A percentile compares a stretch with the other conserved stretches of the same genome.
Conservation (phyloP, 2,113 vertebrate genomes). For the Chloebia gouldiae region DNA sequence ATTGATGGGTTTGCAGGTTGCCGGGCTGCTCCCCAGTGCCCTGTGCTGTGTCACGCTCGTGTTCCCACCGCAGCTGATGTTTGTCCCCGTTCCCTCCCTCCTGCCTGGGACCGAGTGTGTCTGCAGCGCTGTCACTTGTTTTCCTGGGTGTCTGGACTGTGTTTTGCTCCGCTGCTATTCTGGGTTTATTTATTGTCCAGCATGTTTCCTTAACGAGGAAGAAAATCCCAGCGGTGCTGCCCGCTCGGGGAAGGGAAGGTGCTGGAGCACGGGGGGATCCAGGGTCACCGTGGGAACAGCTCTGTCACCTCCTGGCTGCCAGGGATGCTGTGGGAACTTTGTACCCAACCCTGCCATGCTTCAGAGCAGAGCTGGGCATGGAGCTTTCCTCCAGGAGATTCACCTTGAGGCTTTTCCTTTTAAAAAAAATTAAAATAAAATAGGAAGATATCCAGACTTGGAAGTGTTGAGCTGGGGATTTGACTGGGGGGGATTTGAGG, state of each 20-base stretch:
- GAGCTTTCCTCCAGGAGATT: background rate
- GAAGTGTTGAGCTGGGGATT: background rate
- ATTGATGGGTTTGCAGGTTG: rapidly evolving
- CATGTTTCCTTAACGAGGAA: background rate
- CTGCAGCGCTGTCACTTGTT: background rate
- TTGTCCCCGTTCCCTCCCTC: background rate
- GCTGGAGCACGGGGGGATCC: background rate
- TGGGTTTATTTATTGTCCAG: background rate
- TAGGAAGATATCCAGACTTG: background rate
- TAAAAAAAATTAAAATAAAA: background rate
- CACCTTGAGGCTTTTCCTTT: background rate
- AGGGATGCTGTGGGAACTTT: background rate
- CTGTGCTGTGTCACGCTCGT: background rate
- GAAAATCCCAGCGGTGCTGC: background rate
- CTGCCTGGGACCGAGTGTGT: rapidly evolving
- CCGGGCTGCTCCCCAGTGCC: rapidly evolving
- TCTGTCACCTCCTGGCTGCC: background rate
- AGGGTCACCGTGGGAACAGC: background rate
- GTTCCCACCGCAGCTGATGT: background rate
- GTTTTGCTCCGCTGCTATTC: background rate
- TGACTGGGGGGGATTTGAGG: background rate
- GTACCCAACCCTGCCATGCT: rapidly evolving
- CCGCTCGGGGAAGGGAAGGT: background rate
- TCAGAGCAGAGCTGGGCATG: background rate
- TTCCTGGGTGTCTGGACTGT: background rate